A percentile compares a stretch with the other conserved stretches of the same genome.
phyloP scores from a whole-genome alignment of 2,797 vertebrate genomes.

The Alcedo atthis region DNA sequence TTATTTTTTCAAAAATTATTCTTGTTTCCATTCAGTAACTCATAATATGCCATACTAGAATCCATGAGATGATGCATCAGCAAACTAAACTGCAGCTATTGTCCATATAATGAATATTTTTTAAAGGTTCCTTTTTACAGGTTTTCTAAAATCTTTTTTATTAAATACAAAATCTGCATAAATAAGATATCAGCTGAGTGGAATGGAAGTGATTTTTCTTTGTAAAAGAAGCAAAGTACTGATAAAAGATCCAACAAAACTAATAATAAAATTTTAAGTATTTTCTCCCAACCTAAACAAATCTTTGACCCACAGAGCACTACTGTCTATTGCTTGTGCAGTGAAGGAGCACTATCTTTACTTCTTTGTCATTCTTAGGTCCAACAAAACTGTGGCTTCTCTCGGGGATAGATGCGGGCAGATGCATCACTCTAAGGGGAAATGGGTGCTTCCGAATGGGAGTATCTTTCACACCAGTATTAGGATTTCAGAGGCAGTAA shows the following conservation, averaged over 20 bases:
- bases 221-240: not conserved
- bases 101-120: not conserved
- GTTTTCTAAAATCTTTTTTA: not conserved
- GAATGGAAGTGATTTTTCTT: not conserved
- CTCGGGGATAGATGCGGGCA: not conserved
- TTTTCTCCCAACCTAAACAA: not conserved
- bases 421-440: not conserved
- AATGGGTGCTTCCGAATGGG: not conserved
- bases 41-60: not conserved
- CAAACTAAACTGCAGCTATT: not conserved
- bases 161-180: not conserved
- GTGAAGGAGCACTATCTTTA: not conserved
- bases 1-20: not conserved
- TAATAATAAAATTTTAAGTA: not conserved
- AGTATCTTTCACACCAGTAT: accelerated
- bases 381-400: not conserved
- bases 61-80: not conserved
- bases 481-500: not conserved
- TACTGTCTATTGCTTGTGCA: too few species aligned
- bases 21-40: not conserved
- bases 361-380: not conserved
- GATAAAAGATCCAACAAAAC: not conserved
- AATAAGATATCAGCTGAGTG: not conserved
- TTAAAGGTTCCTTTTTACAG: not conserved
- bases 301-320: not conserved